A percentile compares a stretch with the other conserved stretches of the same genome.
Conservation (phyloP, 2,113 vertebrate genomes). For the Ceyx cyanopectus region DNA sequence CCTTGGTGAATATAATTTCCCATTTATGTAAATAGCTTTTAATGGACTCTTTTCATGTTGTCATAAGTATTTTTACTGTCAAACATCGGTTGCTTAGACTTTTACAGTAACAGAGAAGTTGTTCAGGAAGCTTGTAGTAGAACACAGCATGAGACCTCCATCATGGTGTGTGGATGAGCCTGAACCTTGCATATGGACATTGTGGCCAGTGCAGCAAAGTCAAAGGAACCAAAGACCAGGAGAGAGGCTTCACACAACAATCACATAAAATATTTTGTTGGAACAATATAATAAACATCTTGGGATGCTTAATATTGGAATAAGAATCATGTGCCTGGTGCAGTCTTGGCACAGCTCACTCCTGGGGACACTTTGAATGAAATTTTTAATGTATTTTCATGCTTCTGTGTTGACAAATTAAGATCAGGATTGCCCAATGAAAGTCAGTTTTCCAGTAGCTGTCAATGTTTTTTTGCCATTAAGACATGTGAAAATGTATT, state of each 20-base stretch:
- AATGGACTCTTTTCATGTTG: background rate
- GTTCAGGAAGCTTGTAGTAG: background rate
- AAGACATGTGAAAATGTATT: background rate
- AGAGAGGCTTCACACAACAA: background rate
- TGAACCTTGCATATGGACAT: background rate
- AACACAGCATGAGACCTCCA: background rate
- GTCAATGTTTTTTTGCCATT: background rate
- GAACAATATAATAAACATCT: background rate
- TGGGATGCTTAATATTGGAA: background rate
- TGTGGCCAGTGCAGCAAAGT: background rate
- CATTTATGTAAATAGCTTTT: background rate
- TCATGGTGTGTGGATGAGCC: background rate
- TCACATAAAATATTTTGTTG: background rate
- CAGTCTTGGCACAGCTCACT: background rate
- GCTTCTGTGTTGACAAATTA: constrained; percentile 20
- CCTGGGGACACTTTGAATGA: background rate
- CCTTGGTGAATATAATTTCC: background rate
- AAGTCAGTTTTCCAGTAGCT: constrained; percentile 25
- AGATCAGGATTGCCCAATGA: background rate
- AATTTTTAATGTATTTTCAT: constrained; percentile 6
- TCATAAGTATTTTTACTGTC: background rate
- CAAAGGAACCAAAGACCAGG: background rate
- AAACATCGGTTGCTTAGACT: background rate
- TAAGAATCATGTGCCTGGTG: background rate
- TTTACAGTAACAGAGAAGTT: background rate